Evolutionary conservation across 2,113 vertebrate species (phyloP), one percentile per base, ranked within the genome.

Genomic region (Charina bottae): DNA sequence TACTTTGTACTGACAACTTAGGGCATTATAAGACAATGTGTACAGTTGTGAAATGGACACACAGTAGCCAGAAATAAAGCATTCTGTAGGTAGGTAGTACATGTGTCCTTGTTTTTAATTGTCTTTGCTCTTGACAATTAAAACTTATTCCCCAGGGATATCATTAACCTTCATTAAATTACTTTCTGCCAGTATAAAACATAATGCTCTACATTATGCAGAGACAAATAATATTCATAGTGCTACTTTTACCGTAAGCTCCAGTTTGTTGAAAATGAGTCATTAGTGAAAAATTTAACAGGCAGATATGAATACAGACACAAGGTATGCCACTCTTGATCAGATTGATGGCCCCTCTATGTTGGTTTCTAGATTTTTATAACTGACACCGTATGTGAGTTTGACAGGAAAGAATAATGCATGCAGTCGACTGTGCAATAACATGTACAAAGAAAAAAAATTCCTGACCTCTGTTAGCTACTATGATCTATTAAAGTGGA

Each of bases 121-220:
- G 94, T 92, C 96, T 94, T 88, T 93, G 89, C 92, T 89, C 93
- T 88, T 94, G 93, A 86, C 94, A 96, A 96, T 96, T 96, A 97
- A 93, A 94, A 94, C 96, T 91, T 3, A 86, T 72, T 95, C 95
- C 89, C 95, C 55, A 93, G 94, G 90, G 95, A 83, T 94, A 95
- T 95, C 92, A 95, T 96, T 95, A 97, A 92, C 56, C 92, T 92
- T 91, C n/a, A 89, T 89, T 90, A 95, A 94, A 92, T 58, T 94
- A 83, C 94, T 94, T 93, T 56, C 91, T 90, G 88, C 90, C 90
- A 96, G 94, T 92, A 92, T 92, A 64, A 83, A 64, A 86, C 85
- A 0, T 0, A 92, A 54, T 68, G 72, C 12, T 94, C n/a, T 92
- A 89, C 59, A 64, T 89, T 85, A 15, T 64, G 58, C 62, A 85